These are phyloP conservation scores for Diadema setosum DNA, from an alignment of 35 echinoderm and acorn worm genomes.

Conservation along the genomic window DNA sequence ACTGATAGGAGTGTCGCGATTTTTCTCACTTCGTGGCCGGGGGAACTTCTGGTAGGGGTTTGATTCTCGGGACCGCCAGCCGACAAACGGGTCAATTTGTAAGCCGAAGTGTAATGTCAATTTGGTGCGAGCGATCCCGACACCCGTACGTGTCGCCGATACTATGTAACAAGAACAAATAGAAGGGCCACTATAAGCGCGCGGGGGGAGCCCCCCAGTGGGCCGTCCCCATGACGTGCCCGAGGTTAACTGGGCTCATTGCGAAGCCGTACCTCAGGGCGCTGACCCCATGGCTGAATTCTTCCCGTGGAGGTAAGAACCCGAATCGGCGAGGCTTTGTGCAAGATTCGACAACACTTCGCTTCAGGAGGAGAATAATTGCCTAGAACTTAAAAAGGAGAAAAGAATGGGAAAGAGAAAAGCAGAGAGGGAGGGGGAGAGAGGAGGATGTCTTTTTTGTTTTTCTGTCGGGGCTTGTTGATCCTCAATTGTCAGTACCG, in stretches of 20 bases:
- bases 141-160: slow-evolving; percentile 19
- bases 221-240: not conserved
- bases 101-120: slow-evolving; percentile 24
- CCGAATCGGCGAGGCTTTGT: no score
- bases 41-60: not conserved
- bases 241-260: not conserved
- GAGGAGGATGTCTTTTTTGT: not conserved
- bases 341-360: no score
- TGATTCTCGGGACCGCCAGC: not conserved
- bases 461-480: not conserved
- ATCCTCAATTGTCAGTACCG: not conserved
- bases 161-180: slow-evolving; percentile 13
- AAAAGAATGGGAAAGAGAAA: not conserved
- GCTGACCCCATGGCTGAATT: slow-evolving; percentile 5
- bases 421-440: no score
- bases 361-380: no score
- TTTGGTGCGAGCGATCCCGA: not conserved
- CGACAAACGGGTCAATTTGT: slow-evolving; percentile 29
- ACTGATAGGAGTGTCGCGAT: slow-evolving; percentile 1
- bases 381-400: no score
- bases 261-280: not conserved
- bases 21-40: not conserved
- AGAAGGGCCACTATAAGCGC: not conserved
- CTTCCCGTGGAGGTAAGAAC: not conserved
- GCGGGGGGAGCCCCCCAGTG: not conserved